Evolutionary conservation across 2,113 vertebrate species (phyloP).

Genomic region (Blennius ocellaris): DNA sequence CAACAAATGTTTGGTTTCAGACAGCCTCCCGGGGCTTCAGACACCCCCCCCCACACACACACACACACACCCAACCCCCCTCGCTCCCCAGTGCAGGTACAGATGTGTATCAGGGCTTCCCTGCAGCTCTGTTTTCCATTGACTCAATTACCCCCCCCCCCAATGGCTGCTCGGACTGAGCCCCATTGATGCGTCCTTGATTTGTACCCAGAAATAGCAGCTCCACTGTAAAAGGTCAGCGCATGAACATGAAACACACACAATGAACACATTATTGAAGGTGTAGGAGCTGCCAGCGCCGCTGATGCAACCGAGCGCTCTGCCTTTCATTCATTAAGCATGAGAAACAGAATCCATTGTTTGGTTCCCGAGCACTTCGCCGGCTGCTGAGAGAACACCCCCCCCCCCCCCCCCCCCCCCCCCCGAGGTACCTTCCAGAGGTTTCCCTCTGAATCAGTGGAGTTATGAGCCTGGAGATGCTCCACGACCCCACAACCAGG

Average conservation of each 20-base stretch:
- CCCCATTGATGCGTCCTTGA: conserved; percentile 43
- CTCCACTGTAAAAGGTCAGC: conserved; percentile 48
- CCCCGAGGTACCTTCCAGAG: not conserved
- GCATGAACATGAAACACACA: conserved; percentile 40
- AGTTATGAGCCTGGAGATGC: conserved; percentile 54
- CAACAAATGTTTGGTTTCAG: conserved; percentile 54
- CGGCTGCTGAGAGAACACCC: too few species aligned
- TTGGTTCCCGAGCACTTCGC: conserved; percentile 11
- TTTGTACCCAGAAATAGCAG: conserved; percentile 51
- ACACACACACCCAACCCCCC: too few species aligned
- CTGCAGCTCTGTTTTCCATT: too few species aligned
- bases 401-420: too few species aligned
- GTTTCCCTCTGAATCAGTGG: conserved; percentile 63
- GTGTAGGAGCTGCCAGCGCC: conserved; percentile 24
- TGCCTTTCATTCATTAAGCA: conserved; percentile 48
- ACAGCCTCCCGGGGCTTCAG: conserved; percentile 39
- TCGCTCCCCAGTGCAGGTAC: conserved; percentile 25
- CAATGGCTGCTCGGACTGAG: conserved; percentile 26
- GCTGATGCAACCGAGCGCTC: conserved; percentile 43
- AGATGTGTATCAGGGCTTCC: conserved; percentile 31
- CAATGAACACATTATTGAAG: conserved; percentile 36
- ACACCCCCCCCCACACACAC: not conserved
- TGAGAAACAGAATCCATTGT: conserved; percentile 52
- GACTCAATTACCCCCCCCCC: conserved; percentile 36
- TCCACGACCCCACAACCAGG: conserved; percentile 47